These are phyloP conservation scores for Bruchidius siliquastri DNA, from an alignment of 2,888 invertebrate species.

Conservation along the genomic window DNA sequence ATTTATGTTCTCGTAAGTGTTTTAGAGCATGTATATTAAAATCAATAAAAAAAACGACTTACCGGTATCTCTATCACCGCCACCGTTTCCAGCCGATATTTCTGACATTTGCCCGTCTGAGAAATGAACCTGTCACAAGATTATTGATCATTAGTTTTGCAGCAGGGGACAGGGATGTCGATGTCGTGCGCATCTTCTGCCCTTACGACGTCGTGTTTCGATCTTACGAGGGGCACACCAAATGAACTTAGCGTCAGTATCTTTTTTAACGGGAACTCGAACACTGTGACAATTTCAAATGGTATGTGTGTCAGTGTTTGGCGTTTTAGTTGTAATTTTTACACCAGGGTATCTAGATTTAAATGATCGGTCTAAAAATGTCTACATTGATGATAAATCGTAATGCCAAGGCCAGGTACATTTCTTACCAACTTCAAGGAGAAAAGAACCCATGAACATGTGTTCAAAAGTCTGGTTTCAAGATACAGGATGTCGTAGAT, in stretches of 20 bases:
- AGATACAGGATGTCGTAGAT: too few relatives aligned
- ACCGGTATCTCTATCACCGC: slow-evolving; percentile 33
- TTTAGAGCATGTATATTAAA: not conserved
- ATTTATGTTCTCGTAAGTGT: too few relatives aligned
- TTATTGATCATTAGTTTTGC: not conserved
- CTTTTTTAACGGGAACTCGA: not conserved
- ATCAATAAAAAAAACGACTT: slow-evolving; percentile 16
- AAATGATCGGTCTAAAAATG: too few relatives aligned
- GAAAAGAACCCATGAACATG: too few relatives aligned
- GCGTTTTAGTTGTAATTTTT: not conserved
- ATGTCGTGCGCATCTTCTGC: not conserved
- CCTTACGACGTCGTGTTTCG: not conserved
- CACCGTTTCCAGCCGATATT: slow-evolving; percentile 31
- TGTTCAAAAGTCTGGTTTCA: too few relatives aligned
- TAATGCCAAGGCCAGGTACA: too few relatives aligned
- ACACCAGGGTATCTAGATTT: not conserved
- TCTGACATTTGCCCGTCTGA: slow-evolving; percentile 57
- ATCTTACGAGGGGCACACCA: not conserved
- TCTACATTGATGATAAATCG: too few relatives aligned
- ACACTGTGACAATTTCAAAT: not conserved
- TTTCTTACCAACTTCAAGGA: too few relatives aligned
- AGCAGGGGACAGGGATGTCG: not conserved
- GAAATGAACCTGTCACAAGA: slow-evolving; percentile 59
- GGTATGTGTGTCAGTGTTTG: not conserved
- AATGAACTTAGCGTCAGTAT: not conserved